Evolutionary conservation across 2,113 vertebrate genomes (phyloP), one percentile per base, ranked within the genome.

Genomic region (Nymphicus hollandicus): DNA sequence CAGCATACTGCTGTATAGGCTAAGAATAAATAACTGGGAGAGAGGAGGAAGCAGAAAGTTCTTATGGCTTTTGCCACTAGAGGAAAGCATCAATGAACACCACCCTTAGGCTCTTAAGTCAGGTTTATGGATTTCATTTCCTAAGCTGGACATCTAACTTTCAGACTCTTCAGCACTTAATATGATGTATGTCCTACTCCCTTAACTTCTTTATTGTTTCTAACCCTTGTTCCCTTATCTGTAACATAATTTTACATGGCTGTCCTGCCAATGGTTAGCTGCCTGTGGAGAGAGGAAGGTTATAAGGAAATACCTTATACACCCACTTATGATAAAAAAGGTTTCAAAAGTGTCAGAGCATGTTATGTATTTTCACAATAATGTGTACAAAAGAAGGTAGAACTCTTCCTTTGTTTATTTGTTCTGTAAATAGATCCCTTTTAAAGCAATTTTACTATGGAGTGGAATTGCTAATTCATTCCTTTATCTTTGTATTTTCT

Each of bases 21-120:
- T 91, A 64, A 85, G 88, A 91, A 89, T 88, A 96, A 93, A 86
- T 79, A 81, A 81, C 18, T 27, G n/a, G 10, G 46, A 77, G 46
- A 86, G 9, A 72, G 6, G 7, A 78, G 25, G 14, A n/a, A 92
- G 29, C 17, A 84, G 55, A 86, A 84, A 70, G 60, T 63, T 89
- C 81, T 71, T 79, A 24, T 11, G 47, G 55, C 17, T 81, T 94
- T 93, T 91, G 47, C 65, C 1, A 0, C 60, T 53, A 66, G 55
- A 65, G 50, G n/a, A 63, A 94, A 89, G 7, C 50, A 58, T 65
- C 46, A 53, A 44, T 84, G 69, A 92, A 35, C 39, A 82, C 9
- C 10, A 60, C 33, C 11, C n/a, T 66, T 64, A 84, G 77, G 55
- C n/a, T 92, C 25, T 66, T 87, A 74, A 84, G 91, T 94, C 87